A percentile compares a stretch with the other conserved stretches of the same genome.
phyloP scores from a whole-genome alignment of 2,888 invertebrate genomes.

The Troides oblongomaculatus region DNA sequence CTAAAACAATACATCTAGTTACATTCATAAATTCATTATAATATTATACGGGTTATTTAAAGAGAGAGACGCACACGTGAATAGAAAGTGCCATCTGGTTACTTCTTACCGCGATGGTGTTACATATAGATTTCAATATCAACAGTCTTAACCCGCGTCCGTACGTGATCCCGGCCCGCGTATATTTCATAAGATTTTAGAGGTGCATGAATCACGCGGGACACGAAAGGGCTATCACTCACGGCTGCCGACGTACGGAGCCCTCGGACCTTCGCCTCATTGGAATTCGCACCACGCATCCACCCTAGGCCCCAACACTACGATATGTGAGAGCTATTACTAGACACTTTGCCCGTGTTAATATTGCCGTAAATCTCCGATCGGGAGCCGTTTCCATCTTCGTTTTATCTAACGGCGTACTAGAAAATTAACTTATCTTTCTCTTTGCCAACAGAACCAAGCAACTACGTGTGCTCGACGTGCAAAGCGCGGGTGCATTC shows the following conservation, averaged over 20 bases:
- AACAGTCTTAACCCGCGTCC: constrained; percentile 75
- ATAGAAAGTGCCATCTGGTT: constrained; percentile 27
- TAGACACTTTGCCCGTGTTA: constrained; percentile 79
- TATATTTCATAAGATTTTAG: constrained; percentile 81
- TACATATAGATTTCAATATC: constrained; percentile 79
- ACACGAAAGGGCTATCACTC: constrained; percentile 78
- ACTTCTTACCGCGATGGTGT: constrained; percentile 58
- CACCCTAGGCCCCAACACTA: constrained; percentile 74
- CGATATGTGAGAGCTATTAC: constrained; percentile 81
- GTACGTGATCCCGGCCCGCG: constrained; percentile 74
- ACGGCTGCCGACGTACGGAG: constrained; percentile 61
- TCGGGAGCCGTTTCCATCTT: constrained; percentile 55
- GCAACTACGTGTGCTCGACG: constrained; percentile 95
- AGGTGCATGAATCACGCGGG: constrained; percentile 79
- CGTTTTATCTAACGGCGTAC: constrained; percentile 37
- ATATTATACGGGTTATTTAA: constrained; percentile 20
- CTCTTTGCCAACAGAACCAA: constrained; percentile 88
- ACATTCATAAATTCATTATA: constrained; percentile 8
- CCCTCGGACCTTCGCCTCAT: constrained; percentile 71
- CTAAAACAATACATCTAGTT: background rate
- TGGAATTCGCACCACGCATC: constrained; percentile 70
- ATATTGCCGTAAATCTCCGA: constrained; percentile 76
- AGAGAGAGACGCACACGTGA: constrained; percentile 7
- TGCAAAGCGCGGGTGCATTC: constrained; percentile 95
- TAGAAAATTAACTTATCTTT: constrained; percentile 32